Evolutionary conservation across 2,888 invertebrate genomes (phyloP), one percentile per base, ranked within the genome.

Genomic region (Lochmaea crataegi): DNA sequence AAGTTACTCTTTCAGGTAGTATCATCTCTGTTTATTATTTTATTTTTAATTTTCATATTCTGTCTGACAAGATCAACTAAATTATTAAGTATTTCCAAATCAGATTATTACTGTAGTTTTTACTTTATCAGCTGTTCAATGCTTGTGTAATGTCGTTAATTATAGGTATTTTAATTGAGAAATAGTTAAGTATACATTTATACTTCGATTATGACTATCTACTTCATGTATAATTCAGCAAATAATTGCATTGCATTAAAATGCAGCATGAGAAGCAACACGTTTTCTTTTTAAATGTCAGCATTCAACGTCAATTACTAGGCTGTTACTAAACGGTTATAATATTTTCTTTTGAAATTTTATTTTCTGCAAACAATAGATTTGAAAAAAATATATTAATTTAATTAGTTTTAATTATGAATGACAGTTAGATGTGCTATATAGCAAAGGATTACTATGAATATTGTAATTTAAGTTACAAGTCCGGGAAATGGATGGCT

Each of bases 121-220:
- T 53, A 26, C 22, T 26, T 14, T 58, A 58, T 58, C 58, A 26
- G 58, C 58, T 58, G 58, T 32, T 58, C 32, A 32, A 32, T 32
- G 11, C 58, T 32, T 58, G 58, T 58, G 58, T 26, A 58, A 58
- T 32, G 58, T 53, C 58, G n/a, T 58, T 58, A 58, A 58, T 58
- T 58, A 58, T 58, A 26, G 58, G 58, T 58, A 58, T 32, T 32
- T 14, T 58, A 58, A 58, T 58, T 58, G 58, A 58, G 58, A 58
- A 58, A 58, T 58, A 58, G 26, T 58, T 58, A 58, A 58, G 32
- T 58, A 58, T 58, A 58, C 58, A 58, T 58, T 58, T 58, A 58
- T 26, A 58, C 26, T 58, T 58, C n/a, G 26, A 58, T 58, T 58
- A 58, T 58, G 26, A 58, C 32, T 58, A 58, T 58, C 26, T 14